Evolutionary conservation across 2,888 invertebrate genomes (phyloP).

Genomic region (Rhingia campestris): DNA sequence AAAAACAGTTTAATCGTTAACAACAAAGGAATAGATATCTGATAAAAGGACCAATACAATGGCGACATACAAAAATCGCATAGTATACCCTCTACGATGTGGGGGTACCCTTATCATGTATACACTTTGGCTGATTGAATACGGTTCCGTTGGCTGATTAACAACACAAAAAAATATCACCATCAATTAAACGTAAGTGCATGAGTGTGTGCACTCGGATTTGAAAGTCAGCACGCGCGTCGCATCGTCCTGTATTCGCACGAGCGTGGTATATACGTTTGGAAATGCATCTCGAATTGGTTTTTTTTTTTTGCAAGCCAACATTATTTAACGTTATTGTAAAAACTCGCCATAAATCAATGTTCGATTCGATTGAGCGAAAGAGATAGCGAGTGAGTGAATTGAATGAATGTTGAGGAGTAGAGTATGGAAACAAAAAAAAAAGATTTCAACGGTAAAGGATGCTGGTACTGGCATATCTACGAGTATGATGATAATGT

Average conservation of each 20-base stretch:
- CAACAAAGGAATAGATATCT: constrained; percentile 68
- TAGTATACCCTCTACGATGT: constrained; percentile 17
- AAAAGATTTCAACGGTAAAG: constrained; percentile 62
- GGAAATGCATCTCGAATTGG: constrained; percentile 67
- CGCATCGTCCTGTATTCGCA: constrained; percentile 62
- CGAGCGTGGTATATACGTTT: constrained; percentile 39
- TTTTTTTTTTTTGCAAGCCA: constrained; percentile 45
- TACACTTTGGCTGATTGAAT: constrained; percentile 67
- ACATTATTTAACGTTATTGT: constrained; percentile 72
- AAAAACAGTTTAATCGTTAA: constrained; percentile 48
- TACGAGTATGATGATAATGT: constrained; percentile 52
- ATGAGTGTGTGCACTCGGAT: constrained; percentile 53
- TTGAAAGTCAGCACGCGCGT: constrained; percentile 58
- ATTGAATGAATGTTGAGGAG: constrained; percentile 49
- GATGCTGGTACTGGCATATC: constrained; percentile 50
- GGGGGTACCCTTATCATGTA: constrained; percentile 70
- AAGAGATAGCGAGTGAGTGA: constrained; percentile 20
- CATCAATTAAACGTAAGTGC: constrained; percentile 72
- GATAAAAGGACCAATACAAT: constrained; percentile 66
- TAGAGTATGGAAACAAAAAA: constrained; percentile 29
- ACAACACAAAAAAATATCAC: constrained; percentile 49
- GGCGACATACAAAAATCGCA: constrained; percentile 47
- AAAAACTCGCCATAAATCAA: constrained; percentile 72
- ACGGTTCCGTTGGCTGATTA: constrained; percentile 73
- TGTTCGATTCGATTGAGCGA: constrained; percentile 66